Evolutionary conservation across 2,888 invertebrate genomes (phyloP), one percentile per base, ranked within the genome.

Genomic region (Caenorhabditis doughertyi): DNA sequence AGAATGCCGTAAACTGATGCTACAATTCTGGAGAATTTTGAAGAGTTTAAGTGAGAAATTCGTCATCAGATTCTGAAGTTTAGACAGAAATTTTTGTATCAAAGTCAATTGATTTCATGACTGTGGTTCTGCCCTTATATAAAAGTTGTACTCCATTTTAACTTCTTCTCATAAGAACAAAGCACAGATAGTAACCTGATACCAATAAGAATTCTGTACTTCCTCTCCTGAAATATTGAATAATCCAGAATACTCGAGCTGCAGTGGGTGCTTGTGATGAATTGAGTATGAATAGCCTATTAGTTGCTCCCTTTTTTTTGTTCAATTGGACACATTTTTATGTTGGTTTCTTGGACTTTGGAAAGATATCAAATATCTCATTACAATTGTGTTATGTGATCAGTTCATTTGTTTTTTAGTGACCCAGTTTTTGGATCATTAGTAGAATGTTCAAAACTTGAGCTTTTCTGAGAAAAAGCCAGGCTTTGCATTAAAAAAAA

Each of bases 201-300:
- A n/a, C n/a, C n/a, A n/a, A n/a, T n/a, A n/a, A n/a, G 42, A 42
- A 42, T 13, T 7, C 3, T 7, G 4, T 47, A 47, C 18, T 18
- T 16, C 9, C 13, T 42, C 16, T 42, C 13, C 42, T 25, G 13
- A 39, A 42, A 9, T 42, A 42, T 42, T n/a, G 16, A 42, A 35
- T 39, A 35, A 18, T 21, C 39, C 21, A 21, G 11, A 62, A 64
- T n/a, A 29, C 29, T 9, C 55, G 27, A 29, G 27, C 29, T 23
- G 23, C 49, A 51, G 25, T 51, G 27, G 27, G 25, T 64, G n/a
- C n/a, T n/a, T n/a, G n/a, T n/a, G 64, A 64, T 64, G 64, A 64
- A 64, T 64, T 32, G 64, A 49, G 64, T 64, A 64, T 64, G 64
- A 64, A 64, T 64, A 47, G 29, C 64, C 64, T 64, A 64, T 64